A percentile compares a stretch with the other conserved stretches of the same genome.
These are phyloP conservation scores for Apodemia hepburni DNA, from an alignment of 2,888 invertebrate genomes.

Conservation along the genomic window DNA sequence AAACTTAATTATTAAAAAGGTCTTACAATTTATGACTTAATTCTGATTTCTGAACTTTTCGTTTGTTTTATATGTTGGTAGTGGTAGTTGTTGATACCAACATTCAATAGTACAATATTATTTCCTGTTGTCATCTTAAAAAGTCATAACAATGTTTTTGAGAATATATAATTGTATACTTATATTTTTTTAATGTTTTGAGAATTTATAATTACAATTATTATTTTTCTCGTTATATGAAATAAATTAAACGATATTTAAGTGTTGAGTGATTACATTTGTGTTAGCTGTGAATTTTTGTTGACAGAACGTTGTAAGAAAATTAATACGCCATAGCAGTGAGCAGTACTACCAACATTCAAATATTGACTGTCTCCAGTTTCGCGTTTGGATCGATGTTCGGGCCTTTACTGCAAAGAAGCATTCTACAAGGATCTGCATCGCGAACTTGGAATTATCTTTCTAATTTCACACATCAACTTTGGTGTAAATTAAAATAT, in stretches of 20 bases:
- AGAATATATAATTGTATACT: neutral
- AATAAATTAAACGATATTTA: neutral
- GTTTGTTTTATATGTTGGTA: neutral
- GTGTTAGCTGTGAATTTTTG: slow-evolving; percentile 15
- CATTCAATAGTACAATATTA: neutral
- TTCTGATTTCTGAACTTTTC: neutral
- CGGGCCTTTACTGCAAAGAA: slow-evolving; percentile 82
- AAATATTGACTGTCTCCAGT: slow-evolving; percentile 60
- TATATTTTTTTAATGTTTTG: no score
- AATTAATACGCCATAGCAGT: slow-evolving; percentile 35
- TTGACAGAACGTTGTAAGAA: slow-evolving; percentile 34
- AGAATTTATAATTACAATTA: neutral
- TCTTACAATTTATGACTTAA: neutral
- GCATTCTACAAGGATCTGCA: slow-evolving; percentile 84
- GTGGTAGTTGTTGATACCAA: neutral
- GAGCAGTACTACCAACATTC: slow-evolving; percentile 56
- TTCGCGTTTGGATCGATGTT: slow-evolving; percentile 85
- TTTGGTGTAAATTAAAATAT: slow-evolving; percentile 82
- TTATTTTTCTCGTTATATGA: neutral
- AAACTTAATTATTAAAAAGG: no score
- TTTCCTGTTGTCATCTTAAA: slow-evolving; percentile 1
- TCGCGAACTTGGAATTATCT: slow-evolving; percentile 85
- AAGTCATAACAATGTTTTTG: slow-evolving; percentile 3
- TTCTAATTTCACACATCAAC: slow-evolving; percentile 78
- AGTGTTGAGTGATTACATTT: neutral